Evolutionary conservation across 2,797 vertebrate species (phyloP).

Genomic region (Threskiornis aethiopicus): DNA sequence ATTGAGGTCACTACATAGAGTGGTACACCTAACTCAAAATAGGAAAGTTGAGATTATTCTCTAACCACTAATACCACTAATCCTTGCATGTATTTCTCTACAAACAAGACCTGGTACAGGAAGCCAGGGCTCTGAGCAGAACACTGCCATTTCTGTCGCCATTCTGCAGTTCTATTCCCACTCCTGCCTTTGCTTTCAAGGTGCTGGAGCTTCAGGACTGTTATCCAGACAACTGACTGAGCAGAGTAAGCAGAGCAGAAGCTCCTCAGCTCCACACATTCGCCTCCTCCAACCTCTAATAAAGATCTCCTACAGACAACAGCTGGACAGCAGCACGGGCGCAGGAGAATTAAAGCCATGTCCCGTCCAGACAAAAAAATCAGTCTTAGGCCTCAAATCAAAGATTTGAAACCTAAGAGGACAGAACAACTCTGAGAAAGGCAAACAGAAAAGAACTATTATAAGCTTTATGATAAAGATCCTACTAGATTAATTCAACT

Average conservation of each 20-base stretch:
- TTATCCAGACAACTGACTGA: neutral
- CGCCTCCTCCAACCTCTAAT: neutral
- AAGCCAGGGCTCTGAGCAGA: neutral
- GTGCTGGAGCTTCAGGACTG: neutral
- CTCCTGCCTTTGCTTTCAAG: neutral
- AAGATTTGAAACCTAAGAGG: neutral
- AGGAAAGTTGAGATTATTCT: neutral
- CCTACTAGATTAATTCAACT: neutral
- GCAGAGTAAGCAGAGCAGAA: neutral
- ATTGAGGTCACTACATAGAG: neutral
- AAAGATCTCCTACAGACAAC: neutral
- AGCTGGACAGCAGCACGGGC: neutral
- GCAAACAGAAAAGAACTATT: neutral
- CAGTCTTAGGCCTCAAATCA: neutral
- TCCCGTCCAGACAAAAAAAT: neutral
- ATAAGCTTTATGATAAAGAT: neutral
- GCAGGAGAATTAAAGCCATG: neutral
- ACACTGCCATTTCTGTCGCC: neutral
- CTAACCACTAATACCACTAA: neutral
- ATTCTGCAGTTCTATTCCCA: neutral
- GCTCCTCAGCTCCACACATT: neutral
- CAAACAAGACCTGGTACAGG: neutral
- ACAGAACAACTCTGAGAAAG: neutral
- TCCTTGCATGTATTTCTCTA: neutral
- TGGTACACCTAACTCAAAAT: neutral